Base-by-base conservation (phyloP, 2,797 vertebrate species). In the Danio tinwini region DNA sequence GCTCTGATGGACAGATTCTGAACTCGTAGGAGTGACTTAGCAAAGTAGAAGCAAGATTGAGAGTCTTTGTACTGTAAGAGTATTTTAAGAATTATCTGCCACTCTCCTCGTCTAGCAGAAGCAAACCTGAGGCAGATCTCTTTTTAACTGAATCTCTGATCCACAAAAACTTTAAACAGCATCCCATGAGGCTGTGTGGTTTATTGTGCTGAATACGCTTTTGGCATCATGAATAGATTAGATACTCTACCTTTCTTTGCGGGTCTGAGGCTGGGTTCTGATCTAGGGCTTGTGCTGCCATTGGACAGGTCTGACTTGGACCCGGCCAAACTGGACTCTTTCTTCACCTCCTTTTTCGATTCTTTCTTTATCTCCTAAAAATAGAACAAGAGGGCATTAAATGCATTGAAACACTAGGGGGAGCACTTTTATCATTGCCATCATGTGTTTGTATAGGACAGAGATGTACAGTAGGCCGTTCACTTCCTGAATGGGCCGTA, bases 341-440 rank as follows among this genome's bases (percentile, higher is more conserved):
- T 92, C 78, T 90, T 92, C 81, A 87, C 92, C 81, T 97, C 96
- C 89, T 97, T 95, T 93, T 97, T 98, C 83, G 89, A 90, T 55
- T 97, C 96, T 84, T 97, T 97, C 92, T 96, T 98, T 90, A 97
- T 95, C 92, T 98, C 97, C 97, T 98, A 78, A 76, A 70, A 16
- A 81, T 53, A 78, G 56, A 73, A 55, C 29, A 29, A 82, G 19
- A 45, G 40, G 40, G 37, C 7, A 47, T 68, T 40, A 16, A 72
- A 76, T 69, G 37, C 29, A 69, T 2, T 37, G 2, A 49, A 65
- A 70, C 82, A 69, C 49, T 61, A 78, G 81, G 67, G 65, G 81
- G 74, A 39, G 69, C 50, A 69, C 29, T 61, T 45, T 45, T 45
- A 3, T 56, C 1, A 40, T 73, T 67, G 42, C n/a, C 13, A 19